These are phyloP conservation scores for Babyrousa celebensis DNA, from an alignment of 2,797 vertebrate genomes.

Conservation along the genomic window DNA sequence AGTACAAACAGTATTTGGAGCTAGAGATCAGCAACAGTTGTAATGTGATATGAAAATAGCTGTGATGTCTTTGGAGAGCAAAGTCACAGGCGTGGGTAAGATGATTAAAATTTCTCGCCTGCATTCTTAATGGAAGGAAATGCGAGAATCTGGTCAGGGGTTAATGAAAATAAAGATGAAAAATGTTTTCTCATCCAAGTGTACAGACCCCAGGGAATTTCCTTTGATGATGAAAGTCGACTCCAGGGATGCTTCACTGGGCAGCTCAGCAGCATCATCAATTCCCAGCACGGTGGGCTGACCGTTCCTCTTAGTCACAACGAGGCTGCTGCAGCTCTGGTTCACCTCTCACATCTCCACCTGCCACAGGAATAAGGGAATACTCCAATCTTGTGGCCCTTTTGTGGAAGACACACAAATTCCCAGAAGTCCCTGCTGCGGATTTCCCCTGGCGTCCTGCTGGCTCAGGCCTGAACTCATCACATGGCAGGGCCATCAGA, in stretches of 20 bases:
- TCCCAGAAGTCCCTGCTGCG: background rate
- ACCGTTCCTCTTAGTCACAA: background rate
- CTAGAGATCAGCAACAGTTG: background rate
- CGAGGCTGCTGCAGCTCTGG: background rate
- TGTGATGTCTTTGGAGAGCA: constrained; percentile 3
- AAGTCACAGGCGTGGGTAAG: background rate
- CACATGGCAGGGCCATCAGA: background rate
- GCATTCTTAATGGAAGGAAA: background rate
- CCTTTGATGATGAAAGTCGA: background rate
- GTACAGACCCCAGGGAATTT: background rate
- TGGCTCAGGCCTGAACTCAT: background rate
- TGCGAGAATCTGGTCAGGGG: background rate
- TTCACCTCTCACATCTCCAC: background rate
- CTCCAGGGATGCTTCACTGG: background rate
- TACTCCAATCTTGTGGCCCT: background rate
- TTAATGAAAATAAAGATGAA: constrained; percentile 42
- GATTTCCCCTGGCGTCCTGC: background rate
- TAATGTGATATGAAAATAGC: background rate
- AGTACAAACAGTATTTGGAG: background rate
- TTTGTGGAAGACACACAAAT: background rate
- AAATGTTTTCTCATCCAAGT: background rate
- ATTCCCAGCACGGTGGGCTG: background rate
- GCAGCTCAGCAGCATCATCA: background rate
- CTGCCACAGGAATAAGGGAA: background rate
- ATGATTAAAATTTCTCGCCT: background rate